These are phyloP conservation scores for Molossus alvarezi DNA, from an alignment of 2,797 vertebrate species.

Conservation along the genomic window DNA sequence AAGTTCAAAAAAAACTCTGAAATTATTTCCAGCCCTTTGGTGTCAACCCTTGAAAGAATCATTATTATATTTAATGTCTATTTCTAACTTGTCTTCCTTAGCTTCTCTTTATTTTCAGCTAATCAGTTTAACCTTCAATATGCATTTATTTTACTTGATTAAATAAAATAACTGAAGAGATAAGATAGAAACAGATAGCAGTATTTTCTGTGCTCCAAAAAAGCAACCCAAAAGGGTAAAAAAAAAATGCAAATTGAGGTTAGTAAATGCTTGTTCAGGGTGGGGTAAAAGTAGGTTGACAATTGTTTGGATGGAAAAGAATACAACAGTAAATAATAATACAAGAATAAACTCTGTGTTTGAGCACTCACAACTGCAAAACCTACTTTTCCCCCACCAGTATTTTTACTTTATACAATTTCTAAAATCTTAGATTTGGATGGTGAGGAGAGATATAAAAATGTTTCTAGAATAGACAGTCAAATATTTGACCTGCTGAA, in stretches of 20 bases:
- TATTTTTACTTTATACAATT: constrained; percentile 24
- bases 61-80: constrained; percentile 45
- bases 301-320: not conserved
- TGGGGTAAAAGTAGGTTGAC: not conserved
- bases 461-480: not conserved
- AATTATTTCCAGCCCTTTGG: constrained; percentile 64
- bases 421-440: constrained; percentile 61
- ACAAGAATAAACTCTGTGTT: not conserved
- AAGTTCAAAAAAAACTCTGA: not conserved
- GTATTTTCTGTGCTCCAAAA: constrained; percentile 37
- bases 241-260: not conserved
- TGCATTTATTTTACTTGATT: constrained; percentile 64
- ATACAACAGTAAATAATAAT: not conserved
- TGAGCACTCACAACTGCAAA: not conserved
- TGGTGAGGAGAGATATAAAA: not conserved
- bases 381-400: not conserved
- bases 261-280: not conserved
- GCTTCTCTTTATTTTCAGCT: constrained; percentile 63
- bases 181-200: constrained; percentile 21
- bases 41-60: constrained; percentile 49
- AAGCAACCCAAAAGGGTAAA: not conserved
- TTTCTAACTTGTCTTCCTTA: constrained; percentile 27
- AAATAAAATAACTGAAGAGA: constrained; percentile 65
- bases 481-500: constrained; percentile 24
- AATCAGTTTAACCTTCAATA: constrained; percentile 65